phyloP scores from a whole-genome alignment of 2,888 invertebrate genomes.

The Drosophila robusta region DNA sequence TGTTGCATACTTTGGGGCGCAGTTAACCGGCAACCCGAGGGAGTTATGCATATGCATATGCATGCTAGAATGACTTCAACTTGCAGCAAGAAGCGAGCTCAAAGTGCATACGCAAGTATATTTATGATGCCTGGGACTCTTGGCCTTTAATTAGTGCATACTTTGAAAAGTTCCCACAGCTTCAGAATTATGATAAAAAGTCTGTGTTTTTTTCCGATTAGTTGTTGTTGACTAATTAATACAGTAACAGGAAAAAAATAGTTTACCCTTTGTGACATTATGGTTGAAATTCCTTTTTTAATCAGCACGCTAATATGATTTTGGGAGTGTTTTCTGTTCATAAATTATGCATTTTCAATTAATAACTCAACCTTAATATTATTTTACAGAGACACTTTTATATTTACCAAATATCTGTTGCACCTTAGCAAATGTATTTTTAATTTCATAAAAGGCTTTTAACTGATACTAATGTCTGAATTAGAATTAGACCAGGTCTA shows the following conservation, averaged over 20 bases:
- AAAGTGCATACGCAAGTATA: slow-evolving; percentile 50
- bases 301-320: too few species aligned
- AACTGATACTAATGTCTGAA: too few species aligned
- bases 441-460: not conserved
- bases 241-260: not conserved
- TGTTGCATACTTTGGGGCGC: slow-evolving; percentile 61
- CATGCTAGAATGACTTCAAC: slow-evolving; percentile 46
- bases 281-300: not conserved
- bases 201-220: not conserved
- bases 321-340: not conserved
- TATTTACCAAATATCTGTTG: not conserved
- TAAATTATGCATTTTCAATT: not conserved
- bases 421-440: not conserved
- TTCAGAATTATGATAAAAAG: not conserved
- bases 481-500: too few species aligned
- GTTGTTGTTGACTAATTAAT: not conserved
- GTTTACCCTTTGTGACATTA: not conserved
- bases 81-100: slow-evolving; percentile 29
- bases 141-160: slow-evolving; percentile 63
- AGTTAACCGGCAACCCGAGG: slow-evolving; percentile 46
- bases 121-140: slow-evolving; percentile 45
- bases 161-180: slow-evolving; percentile 30
- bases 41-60: slow-evolving; percentile 38
- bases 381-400: not conserved
- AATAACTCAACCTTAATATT: not conserved